Conservation (phyloP, 2,888 invertebrate genomes). For the Phaedon cochleariae region DNA sequence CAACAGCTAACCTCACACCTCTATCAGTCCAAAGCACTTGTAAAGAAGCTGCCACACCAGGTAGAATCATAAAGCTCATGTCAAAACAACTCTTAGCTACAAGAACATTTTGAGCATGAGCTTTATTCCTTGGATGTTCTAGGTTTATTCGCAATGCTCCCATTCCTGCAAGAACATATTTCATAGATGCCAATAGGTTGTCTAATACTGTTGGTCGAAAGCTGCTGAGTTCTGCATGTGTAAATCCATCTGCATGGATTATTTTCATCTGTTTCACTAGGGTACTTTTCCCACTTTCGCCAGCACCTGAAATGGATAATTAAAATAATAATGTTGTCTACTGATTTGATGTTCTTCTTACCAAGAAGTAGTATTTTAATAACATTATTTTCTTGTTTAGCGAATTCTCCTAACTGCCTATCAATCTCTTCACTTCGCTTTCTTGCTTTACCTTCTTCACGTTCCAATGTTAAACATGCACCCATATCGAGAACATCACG, state of each 20-base stretch:
- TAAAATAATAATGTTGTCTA: not conserved
- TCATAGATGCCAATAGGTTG: conserved; percentile 73
- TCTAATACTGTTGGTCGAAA: conserved; percentile 72
- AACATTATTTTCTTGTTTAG: conserved; percentile 68
- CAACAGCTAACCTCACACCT: conserved; percentile 70
- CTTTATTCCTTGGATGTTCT: conserved; percentile 68
- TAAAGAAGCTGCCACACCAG: conserved; percentile 65
- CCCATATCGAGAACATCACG: conserved; percentile 65
- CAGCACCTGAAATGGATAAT: conserved; percentile 64
- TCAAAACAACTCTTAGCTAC: conserved; percentile 66
- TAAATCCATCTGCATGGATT: conserved; percentile 73
- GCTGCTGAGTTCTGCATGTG: conserved; percentile 67
- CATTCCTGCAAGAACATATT: conserved; percentile 74
- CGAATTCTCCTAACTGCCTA: conserved; percentile 66
- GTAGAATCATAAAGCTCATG: conserved; percentile 66
- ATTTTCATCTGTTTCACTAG: conserved; percentile 77
- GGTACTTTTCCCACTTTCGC: conserved; percentile 75
- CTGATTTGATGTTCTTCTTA: conserved; percentile 50
- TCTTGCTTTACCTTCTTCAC: conserved; percentile 68
- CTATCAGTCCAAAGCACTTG: conserved; percentile 71
- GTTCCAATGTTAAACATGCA: conserved; percentile 70
- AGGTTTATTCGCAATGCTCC: conserved; percentile 70
- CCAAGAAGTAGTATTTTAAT: conserved; percentile 71
- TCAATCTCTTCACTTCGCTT: conserved; percentile 71
- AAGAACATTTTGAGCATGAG: conserved; percentile 65